Conservation (phyloP, 2,888 invertebrate genomes). For the Deroplatys truncata region DNA sequence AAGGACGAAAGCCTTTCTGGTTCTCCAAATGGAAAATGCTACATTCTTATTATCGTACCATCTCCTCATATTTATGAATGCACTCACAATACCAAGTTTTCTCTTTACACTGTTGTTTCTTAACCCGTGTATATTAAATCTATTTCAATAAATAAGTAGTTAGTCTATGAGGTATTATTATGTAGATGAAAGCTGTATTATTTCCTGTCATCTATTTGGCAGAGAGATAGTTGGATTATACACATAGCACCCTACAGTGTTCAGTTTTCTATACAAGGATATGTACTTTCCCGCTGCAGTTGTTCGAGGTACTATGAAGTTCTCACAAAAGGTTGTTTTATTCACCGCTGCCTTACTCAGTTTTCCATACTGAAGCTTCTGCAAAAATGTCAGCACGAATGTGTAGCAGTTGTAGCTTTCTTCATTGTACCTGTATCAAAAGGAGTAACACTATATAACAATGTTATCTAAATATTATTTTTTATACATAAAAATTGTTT, state of each 20-base stretch:
- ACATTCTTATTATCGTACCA: no score
- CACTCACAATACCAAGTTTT: no score
- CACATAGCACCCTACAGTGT: conserved; percentile 50
- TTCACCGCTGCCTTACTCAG: conserved; percentile 64
- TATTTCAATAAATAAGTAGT: neutral
- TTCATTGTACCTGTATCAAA: conserved; percentile 60
- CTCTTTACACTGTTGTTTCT: no score
- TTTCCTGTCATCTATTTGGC: neutral
- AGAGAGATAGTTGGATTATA: neutral
- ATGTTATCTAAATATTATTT: neutral
- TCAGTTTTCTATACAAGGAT: conserved; percentile 71
- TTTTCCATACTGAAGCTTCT: conserved; percentile 65
- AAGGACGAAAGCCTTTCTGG: no score
- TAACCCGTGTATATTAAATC: no score
- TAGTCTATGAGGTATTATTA: neutral
- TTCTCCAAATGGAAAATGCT: no score
- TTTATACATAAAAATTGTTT: no score
- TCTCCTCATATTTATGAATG: no score
- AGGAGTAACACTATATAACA: neutral
- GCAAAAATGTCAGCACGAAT: conserved; percentile 77
- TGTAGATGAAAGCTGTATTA: neutral
- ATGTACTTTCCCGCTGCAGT: conserved; percentile 82
- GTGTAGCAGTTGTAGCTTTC: conserved; percentile 79
- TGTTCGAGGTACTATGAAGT: conserved; percentile 76
- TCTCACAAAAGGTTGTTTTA: conserved; percentile 70